Evolutionary conservation across 2,113 vertebrate species (phyloP).

Genomic region (Catharus bicknelli): DNA sequence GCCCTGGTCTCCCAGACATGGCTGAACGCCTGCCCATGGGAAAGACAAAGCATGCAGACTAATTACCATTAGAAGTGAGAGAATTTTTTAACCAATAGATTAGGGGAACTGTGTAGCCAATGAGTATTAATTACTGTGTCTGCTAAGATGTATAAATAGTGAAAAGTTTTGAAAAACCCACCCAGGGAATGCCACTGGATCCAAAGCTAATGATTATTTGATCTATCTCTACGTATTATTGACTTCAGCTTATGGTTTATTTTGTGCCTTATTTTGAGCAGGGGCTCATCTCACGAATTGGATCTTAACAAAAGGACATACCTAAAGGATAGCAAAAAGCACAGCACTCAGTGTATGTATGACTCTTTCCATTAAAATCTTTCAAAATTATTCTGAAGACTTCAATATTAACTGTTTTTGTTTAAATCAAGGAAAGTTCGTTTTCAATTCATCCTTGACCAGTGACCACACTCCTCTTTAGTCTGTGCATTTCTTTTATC

Average conservation of each 20-base stretch:
- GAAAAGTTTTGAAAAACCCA: not conserved
- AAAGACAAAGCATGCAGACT: not conserved
- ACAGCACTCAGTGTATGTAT: not conserved
- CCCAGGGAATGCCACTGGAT: not conserved
- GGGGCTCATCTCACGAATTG: accelerated
- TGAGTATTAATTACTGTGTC: not conserved
- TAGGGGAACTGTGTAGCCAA: not conserved
- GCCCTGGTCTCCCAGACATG: not conserved
- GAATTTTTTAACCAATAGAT: not conserved
- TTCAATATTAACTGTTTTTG: not conserved
- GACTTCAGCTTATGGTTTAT: not conserved
- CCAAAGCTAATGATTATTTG: not conserved
- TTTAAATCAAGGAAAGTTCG: not conserved
- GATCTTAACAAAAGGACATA: not conserved
- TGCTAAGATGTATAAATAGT: not conserved
- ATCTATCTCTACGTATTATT: not conserved
- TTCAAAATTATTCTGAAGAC: not conserved
- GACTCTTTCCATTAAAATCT: not conserved
- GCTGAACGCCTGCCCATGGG: not conserved
- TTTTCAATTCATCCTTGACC: not conserved
- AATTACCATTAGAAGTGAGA: not conserved
- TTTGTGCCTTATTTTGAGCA: not conserved
- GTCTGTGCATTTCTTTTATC: not conserved
- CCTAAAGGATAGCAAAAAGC: not conserved
- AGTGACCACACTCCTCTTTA: not conserved